Base-by-base conservation (phyloP, 92 coral and sea anemone genomes). In the Chrysogorgia sp. region DNA sequence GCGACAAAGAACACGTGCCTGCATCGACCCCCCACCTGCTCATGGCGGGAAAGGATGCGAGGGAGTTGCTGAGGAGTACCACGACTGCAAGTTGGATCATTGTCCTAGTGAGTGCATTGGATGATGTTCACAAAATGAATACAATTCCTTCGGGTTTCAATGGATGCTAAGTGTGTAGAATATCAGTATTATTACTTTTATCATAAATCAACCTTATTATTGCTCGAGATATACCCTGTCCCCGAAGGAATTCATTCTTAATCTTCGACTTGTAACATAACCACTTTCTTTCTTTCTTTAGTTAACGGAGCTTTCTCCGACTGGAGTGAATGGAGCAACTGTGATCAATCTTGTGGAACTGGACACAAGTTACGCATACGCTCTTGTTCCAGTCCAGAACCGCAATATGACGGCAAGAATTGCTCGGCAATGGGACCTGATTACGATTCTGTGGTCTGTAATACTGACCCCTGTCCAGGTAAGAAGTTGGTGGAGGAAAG, bases 271-370 rank as follows among this genome's bases (percentile, higher is more conserved):
- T 45, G 25, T 32, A 17, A 58, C 26, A 22, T 50, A 2, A n/a
- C 7, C 47, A 23, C 7, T 34, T 17, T 37, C 34, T 84, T 56
- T 24, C n/a, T 34, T 23, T 48, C 81, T n/a, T n/a, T n/a, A 90
- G 96, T 90, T 9, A 34, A 85, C 53, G 99, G 97, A n/a, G 96
- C 75, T 21, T 96, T 82, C 84, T 85, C 99, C 2, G 84, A 85
- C 35, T 96, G 99, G 99, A 97, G 99, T 10, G 61, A 81, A n/a
- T 96, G 99, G 99, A 87, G 96, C 60, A 89, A 84, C 53, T 96
- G 99, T 79, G 96, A 89, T 89, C 92, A 89, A 89, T 90, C 99
- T 0, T 96, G 99, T 71, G 99, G 99, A 14, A 92, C 96, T 25
- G 99, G 99, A 10, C 93, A 88, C 75, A 84, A 97, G 45, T 85